These are phyloP conservation scores for Lepisosteus oculatus DNA, from an alignment of 2,113 vertebrate species.

Conservation along the genomic window DNA sequence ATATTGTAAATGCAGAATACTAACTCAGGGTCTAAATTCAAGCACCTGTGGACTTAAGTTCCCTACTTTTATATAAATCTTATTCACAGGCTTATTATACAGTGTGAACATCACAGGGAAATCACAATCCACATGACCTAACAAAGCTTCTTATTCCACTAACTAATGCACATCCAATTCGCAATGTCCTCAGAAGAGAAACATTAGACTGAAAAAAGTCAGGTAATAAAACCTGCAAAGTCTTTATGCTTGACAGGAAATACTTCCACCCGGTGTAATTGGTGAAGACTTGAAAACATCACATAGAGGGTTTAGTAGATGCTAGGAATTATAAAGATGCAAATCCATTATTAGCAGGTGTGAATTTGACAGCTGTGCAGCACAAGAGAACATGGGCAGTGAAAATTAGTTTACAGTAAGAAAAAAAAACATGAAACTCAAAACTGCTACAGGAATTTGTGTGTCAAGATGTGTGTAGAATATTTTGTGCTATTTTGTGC, in stretches of 20 bases:
- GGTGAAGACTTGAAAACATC: constrained; percentile 27
- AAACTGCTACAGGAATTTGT: too few species aligned
- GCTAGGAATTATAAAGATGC: constrained; percentile 32
- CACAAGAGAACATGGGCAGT: too few species aligned
- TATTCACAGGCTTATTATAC: background rate
- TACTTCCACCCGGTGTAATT: constrained; percentile 40
- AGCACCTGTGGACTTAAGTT: too few species aligned
- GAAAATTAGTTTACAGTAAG: too few species aligned
- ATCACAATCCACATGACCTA: background rate
- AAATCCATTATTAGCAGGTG: constrained; percentile 16
- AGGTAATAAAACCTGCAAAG: constrained; percentile 30
- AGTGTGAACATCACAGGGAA: background rate
- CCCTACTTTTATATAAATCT: too few species aligned
- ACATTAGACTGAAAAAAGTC: background rate
- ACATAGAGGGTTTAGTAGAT: constrained; percentile 26
- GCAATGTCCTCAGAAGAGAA: constrained; percentile 18
- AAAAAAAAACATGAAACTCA: too few species aligned
- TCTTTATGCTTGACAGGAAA: constrained; percentile 34
- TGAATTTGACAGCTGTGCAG: constrained; percentile 17
- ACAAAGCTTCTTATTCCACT: background rate
- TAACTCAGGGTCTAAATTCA: too few species aligned
- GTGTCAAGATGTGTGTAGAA: too few species aligned
- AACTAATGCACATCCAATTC: constrained; percentile 22
- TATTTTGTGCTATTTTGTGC: too few species aligned
- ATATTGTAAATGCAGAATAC: too few species aligned